phyloP scores from a whole-genome alignment of 2,113 vertebrate genomes.

The Scophthalmus maximus region DNA sequence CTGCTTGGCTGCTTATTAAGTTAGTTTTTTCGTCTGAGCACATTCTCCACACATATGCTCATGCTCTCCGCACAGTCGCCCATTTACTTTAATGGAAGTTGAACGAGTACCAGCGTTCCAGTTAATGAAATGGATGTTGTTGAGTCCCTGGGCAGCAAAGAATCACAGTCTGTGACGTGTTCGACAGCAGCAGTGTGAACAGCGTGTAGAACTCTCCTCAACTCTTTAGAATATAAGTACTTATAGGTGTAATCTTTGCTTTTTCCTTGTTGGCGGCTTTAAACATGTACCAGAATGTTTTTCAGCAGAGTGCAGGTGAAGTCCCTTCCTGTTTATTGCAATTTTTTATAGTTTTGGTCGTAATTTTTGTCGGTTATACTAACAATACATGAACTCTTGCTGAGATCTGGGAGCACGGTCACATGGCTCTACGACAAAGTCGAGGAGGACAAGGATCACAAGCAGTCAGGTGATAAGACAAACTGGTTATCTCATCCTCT shows the following conservation, averaged over 20 bases:
- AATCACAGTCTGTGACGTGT: not conserved
- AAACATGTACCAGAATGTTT: not conserved
- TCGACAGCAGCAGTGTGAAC: not conserved
- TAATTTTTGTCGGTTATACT: no score
- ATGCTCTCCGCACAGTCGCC: conserved; percentile 43
- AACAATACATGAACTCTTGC: no score
- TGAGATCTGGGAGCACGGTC: no score
- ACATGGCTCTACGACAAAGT: no score
- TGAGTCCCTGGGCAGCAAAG: no score
- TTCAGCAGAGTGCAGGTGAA: not conserved
- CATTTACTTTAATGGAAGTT: conserved; percentile 49
- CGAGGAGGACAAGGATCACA: no score
- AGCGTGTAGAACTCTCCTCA: not conserved
- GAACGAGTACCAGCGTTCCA: conserved; percentile 29
- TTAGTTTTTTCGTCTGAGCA: conserved; percentile 35
- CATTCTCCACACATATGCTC: conserved; percentile 63
- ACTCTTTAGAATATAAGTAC: no score
- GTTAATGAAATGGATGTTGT: not conserved
- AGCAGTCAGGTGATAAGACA: no score
- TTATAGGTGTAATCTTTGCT: not conserved
- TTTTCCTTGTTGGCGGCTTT: not conserved
- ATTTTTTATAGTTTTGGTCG: not conserved
- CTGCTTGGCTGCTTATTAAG: conserved; percentile 33
- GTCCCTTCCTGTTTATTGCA: not conserved
- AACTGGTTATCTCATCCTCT: no score